Conservation (phyloP, 2,797 vertebrate species). For the Coccyzus lansbergi region DNA sequence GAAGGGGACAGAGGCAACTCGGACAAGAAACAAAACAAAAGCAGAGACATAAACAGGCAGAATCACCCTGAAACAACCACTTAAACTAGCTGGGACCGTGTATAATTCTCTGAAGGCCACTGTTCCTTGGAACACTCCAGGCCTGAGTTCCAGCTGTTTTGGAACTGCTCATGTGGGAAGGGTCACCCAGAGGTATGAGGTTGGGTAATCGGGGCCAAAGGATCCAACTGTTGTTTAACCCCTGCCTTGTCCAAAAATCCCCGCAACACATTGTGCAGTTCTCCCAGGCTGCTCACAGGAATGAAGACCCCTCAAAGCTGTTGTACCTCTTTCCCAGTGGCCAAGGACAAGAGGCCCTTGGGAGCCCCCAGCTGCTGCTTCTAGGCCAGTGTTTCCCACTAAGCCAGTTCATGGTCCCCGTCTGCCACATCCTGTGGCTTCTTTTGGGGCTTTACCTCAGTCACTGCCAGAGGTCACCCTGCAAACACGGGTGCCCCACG, state of each 20-base stretch:
- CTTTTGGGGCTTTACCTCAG: rapidly evolving
- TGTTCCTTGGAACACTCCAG: neutral
- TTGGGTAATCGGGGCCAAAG: neutral
- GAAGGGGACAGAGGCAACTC: neutral
- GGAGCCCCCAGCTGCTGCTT: neutral
- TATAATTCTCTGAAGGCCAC: neutral
- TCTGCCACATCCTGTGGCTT: neutral
- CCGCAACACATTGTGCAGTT: neutral
- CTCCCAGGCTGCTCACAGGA: neutral
- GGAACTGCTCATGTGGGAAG: neutral
- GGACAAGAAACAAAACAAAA: neutral
- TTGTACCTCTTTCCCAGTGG: neutral
- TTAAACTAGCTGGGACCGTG: neutral
- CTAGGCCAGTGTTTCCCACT: neutral
- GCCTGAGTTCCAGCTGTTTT: neutral
- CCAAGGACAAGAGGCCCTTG: neutral
- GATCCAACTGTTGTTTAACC: neutral
- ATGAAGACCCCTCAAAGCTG: neutral
- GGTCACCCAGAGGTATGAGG: neutral
- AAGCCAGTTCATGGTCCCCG: rapidly evolving
- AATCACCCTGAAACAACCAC: neutral
- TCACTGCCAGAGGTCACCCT: neutral
- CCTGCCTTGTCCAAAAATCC: rapidly evolving
- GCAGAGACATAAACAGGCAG: neutral
- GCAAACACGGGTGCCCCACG: rapidly evolving